These are phyloP conservation scores for Diachrysia chrysitis DNA, from an alignment of 2,888 invertebrate species.

Conservation along the genomic window DNA sequence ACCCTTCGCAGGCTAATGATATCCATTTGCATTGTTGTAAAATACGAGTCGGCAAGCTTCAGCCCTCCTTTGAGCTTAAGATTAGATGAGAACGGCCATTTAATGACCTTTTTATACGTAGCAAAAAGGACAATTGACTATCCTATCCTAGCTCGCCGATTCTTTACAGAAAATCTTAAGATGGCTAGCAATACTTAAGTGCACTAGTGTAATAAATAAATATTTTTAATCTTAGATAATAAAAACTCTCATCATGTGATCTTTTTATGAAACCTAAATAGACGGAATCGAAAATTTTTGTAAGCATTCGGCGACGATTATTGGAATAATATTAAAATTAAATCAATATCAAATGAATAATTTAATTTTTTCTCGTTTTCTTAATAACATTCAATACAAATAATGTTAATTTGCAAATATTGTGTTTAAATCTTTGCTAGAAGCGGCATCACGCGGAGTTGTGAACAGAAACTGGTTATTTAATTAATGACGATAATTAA, in stretches of 20 bases:
- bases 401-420: neutral
- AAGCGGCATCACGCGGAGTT: neutral
- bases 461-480: constrained; percentile 21
- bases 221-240: neutral
- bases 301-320: neutral
- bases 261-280: constrained; percentile 8
- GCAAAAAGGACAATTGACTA: neutral
- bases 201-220: neutral
- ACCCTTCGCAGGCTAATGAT: constrained; percentile 35
- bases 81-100: constrained; percentile 26
- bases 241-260: neutral
- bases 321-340: too few species aligned
- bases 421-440: constrained; percentile 19
- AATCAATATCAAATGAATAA: too few species aligned
- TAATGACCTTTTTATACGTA: constrained; percentile 31
- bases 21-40: constrained; percentile 31
- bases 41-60: constrained; percentile 17
- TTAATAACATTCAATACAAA: too few species aligned
- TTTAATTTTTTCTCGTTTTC: too few species aligned
- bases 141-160: neutral
- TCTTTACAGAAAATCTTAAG: neutral
- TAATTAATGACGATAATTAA: constrained; percentile 54
- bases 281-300: neutral
- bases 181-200: neutral
- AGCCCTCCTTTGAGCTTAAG: constrained; percentile 27